Evolutionary conservation across 2,113 vertebrate species (phyloP).

Genomic region (Eulemur rufifrons): DNA sequence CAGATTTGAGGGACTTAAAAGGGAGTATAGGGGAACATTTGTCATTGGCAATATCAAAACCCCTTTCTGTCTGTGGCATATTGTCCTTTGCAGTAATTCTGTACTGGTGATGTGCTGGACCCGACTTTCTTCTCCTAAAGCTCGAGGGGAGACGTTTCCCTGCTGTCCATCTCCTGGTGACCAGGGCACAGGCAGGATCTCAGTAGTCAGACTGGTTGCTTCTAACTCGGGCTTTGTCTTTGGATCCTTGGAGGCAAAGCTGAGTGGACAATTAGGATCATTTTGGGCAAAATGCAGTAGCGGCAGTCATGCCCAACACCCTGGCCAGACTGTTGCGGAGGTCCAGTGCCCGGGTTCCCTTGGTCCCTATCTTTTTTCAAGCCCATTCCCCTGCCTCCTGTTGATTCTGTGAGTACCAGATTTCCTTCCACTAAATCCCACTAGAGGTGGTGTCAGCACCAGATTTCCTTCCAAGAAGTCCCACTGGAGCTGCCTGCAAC

Average conservation of each 20-base stretch:
- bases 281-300: neutral
- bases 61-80: neutral
- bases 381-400: constrained; percentile 43
- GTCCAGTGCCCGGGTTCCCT: neutral
- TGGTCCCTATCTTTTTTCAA: neutral
- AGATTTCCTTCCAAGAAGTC: constrained; percentile 60
- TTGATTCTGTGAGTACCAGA: constrained; percentile 64
- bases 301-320: neutral
- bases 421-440: constrained; percentile 72
- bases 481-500: constrained; percentile 36
- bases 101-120: neutral
- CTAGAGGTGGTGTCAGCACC: constrained; percentile 51
- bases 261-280: neutral
- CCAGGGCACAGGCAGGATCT: neutral
- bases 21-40: neutral
- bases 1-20: neutral
- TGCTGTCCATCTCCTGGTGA: neutral
- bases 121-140: neutral
- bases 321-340: neutral
- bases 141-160: neutral
- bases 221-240: neutral
- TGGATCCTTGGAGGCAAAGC: neutral
- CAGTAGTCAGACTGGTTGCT: neutral
- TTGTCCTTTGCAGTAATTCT: neutral
- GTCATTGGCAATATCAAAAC: neutral